Evolutionary conservation across 2,113 vertebrate genomes (phyloP).

Genomic region (Campylomormyrus numenius): DNA sequence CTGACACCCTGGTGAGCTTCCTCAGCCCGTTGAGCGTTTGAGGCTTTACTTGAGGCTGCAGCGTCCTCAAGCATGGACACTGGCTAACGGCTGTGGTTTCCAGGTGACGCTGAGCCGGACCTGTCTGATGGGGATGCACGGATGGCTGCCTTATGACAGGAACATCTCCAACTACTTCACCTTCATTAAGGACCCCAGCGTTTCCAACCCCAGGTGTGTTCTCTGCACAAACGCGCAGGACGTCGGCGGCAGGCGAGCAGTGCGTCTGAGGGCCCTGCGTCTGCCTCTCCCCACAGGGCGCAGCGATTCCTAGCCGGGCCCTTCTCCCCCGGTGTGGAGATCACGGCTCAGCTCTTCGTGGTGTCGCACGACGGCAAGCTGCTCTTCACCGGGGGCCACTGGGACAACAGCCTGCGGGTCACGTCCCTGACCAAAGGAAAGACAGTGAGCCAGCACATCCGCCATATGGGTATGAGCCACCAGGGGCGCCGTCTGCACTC

Average conservation of each 20-base stretch:
- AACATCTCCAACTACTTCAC: constrained; percentile 98
- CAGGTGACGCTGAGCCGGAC: constrained; percentile 84
- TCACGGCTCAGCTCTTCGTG: constrained; percentile 76
- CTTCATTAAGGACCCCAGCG: constrained; percentile 89
- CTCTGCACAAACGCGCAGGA: neutral
- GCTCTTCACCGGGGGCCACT: constrained; percentile 91
- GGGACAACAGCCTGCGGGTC: constrained; percentile 93
- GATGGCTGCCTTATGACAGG: constrained; percentile 93
- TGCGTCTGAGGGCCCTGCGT: neutral
- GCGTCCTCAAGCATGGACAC: no score
- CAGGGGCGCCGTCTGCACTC: neutral
- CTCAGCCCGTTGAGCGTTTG: neutral
- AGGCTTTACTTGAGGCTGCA: neutral
- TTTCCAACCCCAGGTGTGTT: constrained; percentile 86
- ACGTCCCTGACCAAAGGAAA: constrained; percentile 86
- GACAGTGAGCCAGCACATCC: constrained; percentile 78
- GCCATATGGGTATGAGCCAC: constrained; percentile 80
- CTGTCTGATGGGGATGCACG: constrained; percentile 82
- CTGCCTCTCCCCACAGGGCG: constrained; percentile 61
- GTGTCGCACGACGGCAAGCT: constrained; percentile 93
- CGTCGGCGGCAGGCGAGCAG: neutral
- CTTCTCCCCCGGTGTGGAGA: constrained; percentile 79
- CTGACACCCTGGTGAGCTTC: constrained; percentile 83
- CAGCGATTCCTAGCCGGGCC: constrained; percentile 79
- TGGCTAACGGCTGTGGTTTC: constrained; percentile 9